Evolutionary conservation across 2,113 vertebrate species (phyloP), one percentile per base, ranked within the genome.

Genomic region (Hippocampus comes): DNA sequence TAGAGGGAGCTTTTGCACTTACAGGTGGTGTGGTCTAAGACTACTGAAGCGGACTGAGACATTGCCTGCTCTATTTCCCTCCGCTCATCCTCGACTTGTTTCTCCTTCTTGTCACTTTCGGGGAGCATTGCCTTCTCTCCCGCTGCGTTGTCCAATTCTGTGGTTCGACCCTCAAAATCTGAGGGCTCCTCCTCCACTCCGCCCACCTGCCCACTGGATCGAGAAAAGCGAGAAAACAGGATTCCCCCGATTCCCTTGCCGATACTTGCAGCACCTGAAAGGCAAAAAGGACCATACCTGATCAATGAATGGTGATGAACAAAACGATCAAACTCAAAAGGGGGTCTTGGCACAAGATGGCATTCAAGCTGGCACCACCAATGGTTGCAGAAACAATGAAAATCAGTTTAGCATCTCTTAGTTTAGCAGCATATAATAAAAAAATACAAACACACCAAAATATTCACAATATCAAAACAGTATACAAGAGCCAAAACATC

Each of bases 171-270:
- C 78, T 91, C 91, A 1, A 71, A 84, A 49, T 90, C 87, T 12
- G 76, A 78, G 0, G 88, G 84, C 60, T 91, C 90, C 61, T 91
- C 91, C 63, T 97, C 96, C 0, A 90, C 78, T 0, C 87, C 78
- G 0, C 92, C 78, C 46, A 91, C 70, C 63, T 93, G 85, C 9
- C 93, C 87, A 49, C 89, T 93, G 3, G 95, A 94, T 2, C 95
- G 92, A n/a, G 96, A 95, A 72, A 99, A 98, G 63, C 95, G 94
- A 0, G 96, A 98, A 80, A 99, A 96, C 9, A 99, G 82, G 90
- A 99, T 99, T 80, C 96, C 96, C 3, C 97, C 95, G 0, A 99
- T 95, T 75, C 97, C 97, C 82, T 98, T 99, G 72, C 96, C 96
- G 0, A 99, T 94, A 85, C 95, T 97, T 0, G 97, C 97, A 11